Evolutionary conservation across 1,140 invertebrate genomes (phyloP).

Genomic region (Idris sp.): DNA sequence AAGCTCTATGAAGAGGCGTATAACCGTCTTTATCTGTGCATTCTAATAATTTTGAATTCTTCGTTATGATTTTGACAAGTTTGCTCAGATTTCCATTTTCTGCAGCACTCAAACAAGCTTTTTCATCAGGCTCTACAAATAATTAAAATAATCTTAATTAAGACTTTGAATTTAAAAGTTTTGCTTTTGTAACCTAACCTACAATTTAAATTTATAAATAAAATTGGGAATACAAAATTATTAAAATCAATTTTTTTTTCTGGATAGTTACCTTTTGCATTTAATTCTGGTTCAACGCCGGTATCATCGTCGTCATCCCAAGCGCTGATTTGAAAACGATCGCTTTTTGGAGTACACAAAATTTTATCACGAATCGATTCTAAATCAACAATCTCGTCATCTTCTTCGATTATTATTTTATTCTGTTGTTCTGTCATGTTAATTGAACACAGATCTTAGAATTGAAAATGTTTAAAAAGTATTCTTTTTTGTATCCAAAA

Average conservation of each 20-base stretch:
- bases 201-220: too few relatives aligned
- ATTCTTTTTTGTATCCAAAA: too few relatives aligned
- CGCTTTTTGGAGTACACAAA: slow-evolving; percentile 62
- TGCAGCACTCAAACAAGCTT: slow-evolving; percentile 88
- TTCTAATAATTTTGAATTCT: slow-evolving; percentile 83
- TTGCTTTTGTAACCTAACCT: too few relatives aligned
- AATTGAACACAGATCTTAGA: too few relatives aligned
- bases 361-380: slow-evolving; percentile 72
- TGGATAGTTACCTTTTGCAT: slow-evolving; percentile 78
- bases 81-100: slow-evolving; percentile 87
- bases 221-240: too few relatives aligned
- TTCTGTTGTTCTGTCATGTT: slow-evolving; percentile 10
- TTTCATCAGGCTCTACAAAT: slow-evolving; percentile 81
- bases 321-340: slow-evolving; percentile 77
- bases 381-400: slow-evolving; percentile 70
- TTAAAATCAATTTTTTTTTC: too few relatives aligned
- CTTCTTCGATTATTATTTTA: slow-evolving; percentile 71
- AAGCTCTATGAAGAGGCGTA: slow-evolving; percentile 93
- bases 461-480: too few relatives aligned
- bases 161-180: too few relatives aligned
- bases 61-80: slow-evolving; percentile 81
- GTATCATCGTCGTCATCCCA: slow-evolving; percentile 80
- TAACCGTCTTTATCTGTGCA: slow-evolving; percentile 92
- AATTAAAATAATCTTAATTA: not conserved
- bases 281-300: slow-evolving; percentile 75